These are phyloP conservation scores for Boloria selene DNA, from an alignment of 2,888 invertebrate species.

Conservation along the genomic window DNA sequence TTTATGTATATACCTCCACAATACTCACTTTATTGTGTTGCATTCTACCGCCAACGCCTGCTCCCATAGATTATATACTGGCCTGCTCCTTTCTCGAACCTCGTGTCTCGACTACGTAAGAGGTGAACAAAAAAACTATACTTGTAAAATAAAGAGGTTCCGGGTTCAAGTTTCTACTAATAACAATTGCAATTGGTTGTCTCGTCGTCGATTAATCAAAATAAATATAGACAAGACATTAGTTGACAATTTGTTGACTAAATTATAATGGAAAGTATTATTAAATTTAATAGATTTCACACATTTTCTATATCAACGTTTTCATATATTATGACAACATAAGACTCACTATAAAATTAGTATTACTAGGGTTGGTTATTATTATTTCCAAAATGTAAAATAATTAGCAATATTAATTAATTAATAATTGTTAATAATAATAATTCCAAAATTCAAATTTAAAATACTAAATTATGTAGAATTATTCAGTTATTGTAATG, in stretches of 20 bases:
- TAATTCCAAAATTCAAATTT: too few relatives aligned
- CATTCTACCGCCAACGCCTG: constrained; percentile 20
- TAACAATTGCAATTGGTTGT: constrained; percentile 15
- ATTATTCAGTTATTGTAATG: too few relatives aligned
- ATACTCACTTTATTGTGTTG: constrained; percentile 7
- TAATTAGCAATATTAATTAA: too few relatives aligned
- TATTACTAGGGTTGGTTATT: not conserved
- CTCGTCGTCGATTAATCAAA: not conserved
- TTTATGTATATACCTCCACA: not conserved
- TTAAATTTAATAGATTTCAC: not conserved
- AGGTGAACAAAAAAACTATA: constrained; percentile 34
- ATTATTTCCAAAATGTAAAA: not conserved
- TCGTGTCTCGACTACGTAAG: constrained; percentile 30
- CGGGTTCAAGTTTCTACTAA: constrained; percentile 36
- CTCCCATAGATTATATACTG: too few relatives aligned
- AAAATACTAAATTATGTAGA: too few relatives aligned
- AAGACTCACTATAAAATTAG: too few relatives aligned
- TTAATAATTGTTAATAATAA: too few relatives aligned
- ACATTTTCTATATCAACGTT: not conserved
- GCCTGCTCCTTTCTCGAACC: constrained; percentile 17
- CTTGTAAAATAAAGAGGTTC: constrained; percentile 36
- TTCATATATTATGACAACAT: not conserved
- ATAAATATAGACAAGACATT: not conserved
- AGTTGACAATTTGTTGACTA: not conserved
- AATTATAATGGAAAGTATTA: constrained; percentile 9